Evolutionary conservation across 2,113 vertebrate species (phyloP).

Genomic region (Sterna hirundo): DNA sequence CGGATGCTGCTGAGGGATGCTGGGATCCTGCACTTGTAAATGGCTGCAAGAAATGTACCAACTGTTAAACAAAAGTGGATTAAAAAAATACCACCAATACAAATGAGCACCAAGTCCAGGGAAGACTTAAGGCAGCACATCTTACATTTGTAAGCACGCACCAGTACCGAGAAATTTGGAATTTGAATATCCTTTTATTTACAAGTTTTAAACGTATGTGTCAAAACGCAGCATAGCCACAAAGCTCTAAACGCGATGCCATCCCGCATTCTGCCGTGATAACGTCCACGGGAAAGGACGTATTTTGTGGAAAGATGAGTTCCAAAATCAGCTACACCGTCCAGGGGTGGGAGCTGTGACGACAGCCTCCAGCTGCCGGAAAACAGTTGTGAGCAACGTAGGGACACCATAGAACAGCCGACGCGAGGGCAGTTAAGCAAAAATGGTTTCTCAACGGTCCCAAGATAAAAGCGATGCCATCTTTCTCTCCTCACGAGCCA

Average conservation of each 20-base stretch:
- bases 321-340: fast-evolving
- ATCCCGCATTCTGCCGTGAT: neutral
- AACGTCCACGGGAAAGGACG: fast-evolving
- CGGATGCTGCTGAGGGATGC: fast-evolving
- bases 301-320: neutral
- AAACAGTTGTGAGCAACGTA: fast-evolving
- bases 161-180: neutral
- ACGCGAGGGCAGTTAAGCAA: neutral
- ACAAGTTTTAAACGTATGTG: neutral
- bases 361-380: neutral
- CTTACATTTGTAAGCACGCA: neutral
- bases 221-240: neutral
- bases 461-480: fast-evolving
- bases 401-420: neutral
- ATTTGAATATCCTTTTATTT: slow-evolving; percentile 11
- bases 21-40: neutral
- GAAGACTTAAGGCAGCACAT: too few species aligned
- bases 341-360: neutral
- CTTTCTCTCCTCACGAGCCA: neutral
- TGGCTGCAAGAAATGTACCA: neutral
- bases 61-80: neutral
- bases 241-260: neutral
- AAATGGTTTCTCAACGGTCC: neutral
- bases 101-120: too few species aligned
- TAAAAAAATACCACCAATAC: fast-evolving